Conservation (phyloP, 2,113 vertebrate species). For the Glareola pratincola region DNA sequence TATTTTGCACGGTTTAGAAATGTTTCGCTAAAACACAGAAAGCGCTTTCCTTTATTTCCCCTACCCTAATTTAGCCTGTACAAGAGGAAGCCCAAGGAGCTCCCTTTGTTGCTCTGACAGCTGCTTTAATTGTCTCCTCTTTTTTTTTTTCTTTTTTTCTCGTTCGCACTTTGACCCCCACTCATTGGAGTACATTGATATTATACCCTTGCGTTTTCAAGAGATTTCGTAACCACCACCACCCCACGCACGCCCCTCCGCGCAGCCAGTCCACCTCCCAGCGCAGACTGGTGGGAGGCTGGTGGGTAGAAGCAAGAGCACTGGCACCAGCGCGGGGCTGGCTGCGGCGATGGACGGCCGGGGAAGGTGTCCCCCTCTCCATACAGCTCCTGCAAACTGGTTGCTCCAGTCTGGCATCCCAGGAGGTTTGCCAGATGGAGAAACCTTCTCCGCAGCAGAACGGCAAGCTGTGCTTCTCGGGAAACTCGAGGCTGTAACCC, state of each 20-base stretch:
- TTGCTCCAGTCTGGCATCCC: constrained; percentile 64
- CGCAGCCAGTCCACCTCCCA: fast-evolving
- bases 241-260: fast-evolving
- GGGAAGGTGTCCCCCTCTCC: constrained; percentile 38
- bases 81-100: not conserved
- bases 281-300: not conserved
- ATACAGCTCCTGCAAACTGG: constrained; percentile 44
- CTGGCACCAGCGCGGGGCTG: not conserved
- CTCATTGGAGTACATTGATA: not conserved
- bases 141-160: not conserved
- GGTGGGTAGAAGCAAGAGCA: not conserved
- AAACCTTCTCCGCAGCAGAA: constrained; percentile 54
- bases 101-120: not conserved
- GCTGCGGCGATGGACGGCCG: not conserved
- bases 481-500: constrained; percentile 56
- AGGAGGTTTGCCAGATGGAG: constrained; percentile 64
- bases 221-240: not conserved
- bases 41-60: not conserved
- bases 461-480: constrained; percentile 60
- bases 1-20: not conserved
- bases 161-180: not conserved
- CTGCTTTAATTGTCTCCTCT: not conserved
- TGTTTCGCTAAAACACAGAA: not conserved
- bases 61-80: not conserved
- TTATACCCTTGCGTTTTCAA: not conserved